Percentiles rank a stretch among this genome's conserved stretches.
These are phyloP conservation scores for Ameiurus melas DNA, from an alignment of 2,113 vertebrate genomes.

Conservation along the genomic window DNA sequence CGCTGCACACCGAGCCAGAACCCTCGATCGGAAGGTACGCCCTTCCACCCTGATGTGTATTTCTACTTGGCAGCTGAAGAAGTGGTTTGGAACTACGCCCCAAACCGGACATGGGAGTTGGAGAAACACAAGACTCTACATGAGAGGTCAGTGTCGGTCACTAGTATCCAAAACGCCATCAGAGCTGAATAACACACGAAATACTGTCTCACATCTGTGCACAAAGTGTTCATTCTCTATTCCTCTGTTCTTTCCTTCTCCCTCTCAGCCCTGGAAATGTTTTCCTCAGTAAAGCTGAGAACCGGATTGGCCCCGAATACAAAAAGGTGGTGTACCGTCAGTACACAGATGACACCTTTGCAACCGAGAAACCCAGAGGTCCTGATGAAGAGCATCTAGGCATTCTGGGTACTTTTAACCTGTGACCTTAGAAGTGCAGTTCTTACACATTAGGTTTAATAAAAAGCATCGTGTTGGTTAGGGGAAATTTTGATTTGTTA, in stretches of 20 bases:
- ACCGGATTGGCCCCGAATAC: conserved; percentile 85
- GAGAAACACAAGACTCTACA: conserved; percentile 70
- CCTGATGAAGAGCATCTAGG: conserved; percentile 79
- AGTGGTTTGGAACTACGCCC: conserved; percentile 91
- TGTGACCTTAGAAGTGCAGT: neutral
- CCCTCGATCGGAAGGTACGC: neutral
- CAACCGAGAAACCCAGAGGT: conserved; percentile 68
- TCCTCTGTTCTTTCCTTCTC: neutral
- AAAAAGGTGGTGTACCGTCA: conserved; percentile 90
- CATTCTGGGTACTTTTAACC: conserved; percentile 78
- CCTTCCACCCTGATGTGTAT: conserved; percentile 64
- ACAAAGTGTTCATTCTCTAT: conserved; percentile 5
- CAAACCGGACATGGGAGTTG: conserved; percentile 78
- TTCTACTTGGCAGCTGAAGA: conserved; percentile 91
- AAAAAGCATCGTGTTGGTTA: neutral
- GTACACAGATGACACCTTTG: conserved; percentile 81
- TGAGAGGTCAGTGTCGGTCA: conserved; percentile 73
- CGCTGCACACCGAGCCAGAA: conserved; percentile 64
- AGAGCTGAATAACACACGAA: neutral
- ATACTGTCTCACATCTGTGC: neutral
- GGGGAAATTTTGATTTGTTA: neutral
- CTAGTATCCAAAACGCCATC: neutral
- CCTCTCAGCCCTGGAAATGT: conserved; percentile 77
- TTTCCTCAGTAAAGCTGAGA: conserved; percentile 73
- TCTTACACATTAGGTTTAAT: neutral